Percentiles rank a stretch among this genome's conserved stretches.
phyloP scores from a whole-genome alignment of 2,113 vertebrate species.

The Macroglossus sobrinus region DNA sequence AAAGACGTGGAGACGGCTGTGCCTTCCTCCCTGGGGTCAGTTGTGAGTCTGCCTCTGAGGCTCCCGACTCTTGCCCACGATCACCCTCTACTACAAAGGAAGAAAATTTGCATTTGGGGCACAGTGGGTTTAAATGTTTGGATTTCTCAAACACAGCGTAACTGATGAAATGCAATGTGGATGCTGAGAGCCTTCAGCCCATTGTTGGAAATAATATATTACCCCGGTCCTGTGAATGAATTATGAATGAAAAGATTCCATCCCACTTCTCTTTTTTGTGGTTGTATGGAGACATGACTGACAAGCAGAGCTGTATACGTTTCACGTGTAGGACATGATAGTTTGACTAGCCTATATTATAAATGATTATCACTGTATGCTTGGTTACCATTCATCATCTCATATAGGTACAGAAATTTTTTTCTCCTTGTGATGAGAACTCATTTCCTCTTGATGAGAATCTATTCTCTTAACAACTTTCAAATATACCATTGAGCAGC shows the following conservation, averaged over 20 bases:
- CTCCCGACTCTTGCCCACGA: not conserved
- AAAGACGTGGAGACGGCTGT: accelerated
- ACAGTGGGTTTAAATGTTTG: not conserved
- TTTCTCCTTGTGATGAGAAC: not conserved
- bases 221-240: not conserved
- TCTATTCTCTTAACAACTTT: not conserved
- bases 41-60: not conserved
- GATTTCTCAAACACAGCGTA: not conserved
- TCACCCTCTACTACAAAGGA: not conserved
- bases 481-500: not conserved
- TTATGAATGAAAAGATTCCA: not conserved
- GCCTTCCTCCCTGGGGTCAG: not conserved
- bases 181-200: not conserved
- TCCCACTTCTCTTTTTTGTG: not conserved
- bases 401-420: not conserved
- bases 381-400: not conserved
- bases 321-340: not conserved
- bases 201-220: not conserved
- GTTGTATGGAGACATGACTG: not conserved
- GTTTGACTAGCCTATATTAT: not conserved
- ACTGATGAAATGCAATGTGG: not conserved
- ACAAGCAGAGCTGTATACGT: not conserved
- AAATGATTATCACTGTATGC: not conserved
- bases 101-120: accelerated
- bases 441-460: not conserved